Evolutionary conservation across 2,113 vertebrate species (phyloP).

Genomic region (Girardinichthys multiradiatus): DNA sequence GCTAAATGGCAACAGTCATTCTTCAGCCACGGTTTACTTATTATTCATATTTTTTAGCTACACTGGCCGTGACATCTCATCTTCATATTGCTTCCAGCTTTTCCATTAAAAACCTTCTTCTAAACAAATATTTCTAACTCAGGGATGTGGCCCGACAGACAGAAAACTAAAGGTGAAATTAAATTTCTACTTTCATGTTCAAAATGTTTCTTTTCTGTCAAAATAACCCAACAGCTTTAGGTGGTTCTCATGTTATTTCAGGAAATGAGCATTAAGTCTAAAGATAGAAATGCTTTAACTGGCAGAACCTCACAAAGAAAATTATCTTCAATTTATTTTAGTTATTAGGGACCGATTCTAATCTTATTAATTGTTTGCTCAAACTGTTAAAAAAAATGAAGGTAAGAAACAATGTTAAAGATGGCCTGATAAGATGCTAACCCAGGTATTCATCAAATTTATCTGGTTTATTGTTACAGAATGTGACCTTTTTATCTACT

Average conservation of each 20-base stretch:
- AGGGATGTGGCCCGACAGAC: not conserved
- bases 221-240: no score
- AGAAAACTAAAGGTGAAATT: slow-evolving; percentile 12
- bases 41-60: slow-evolving; percentile 51
- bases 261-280: slow-evolving; percentile 35
- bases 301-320: no score
- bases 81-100: slow-evolving; percentile 64
- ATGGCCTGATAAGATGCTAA: no score
- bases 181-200: slow-evolving; percentile 26
- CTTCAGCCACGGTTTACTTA: slow-evolving; percentile 55
- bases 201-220: not conserved
- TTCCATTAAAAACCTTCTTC: not conserved
- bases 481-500: no score
- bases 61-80: slow-evolving; percentile 59
- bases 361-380: no score
- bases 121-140: no score
- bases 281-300: not conserved
- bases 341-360: no score
- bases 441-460: no score
- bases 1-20: slow-evolving; percentile 75
- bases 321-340: no score
- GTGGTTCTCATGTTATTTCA: slow-evolving; percentile 15
- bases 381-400: no score
- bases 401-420: no score
- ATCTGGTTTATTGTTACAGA: no score